Conservation (phyloP, 2,888 invertebrate genomes). For the Bugulina stolonifera region DNA sequence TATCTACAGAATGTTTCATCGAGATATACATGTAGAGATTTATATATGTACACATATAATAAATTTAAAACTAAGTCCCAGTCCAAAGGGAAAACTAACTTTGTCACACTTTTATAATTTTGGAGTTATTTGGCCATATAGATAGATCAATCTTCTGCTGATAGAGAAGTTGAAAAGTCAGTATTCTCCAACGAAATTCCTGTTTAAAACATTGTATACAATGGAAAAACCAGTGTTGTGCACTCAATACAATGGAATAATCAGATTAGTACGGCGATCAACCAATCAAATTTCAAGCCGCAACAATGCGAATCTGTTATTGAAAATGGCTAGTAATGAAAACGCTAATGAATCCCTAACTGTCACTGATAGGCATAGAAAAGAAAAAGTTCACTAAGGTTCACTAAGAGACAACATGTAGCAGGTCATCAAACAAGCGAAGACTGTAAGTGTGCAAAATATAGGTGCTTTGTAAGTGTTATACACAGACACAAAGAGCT, state of each 20-base stretch:
- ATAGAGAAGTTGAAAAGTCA: not conserved
- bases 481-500: too few relatives aligned
- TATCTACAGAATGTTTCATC: too few relatives aligned
- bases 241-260: not conserved
- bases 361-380: not conserved
- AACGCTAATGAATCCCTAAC: not conserved
- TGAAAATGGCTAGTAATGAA: not conserved
- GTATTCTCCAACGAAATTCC: slow-evolving; percentile 2
- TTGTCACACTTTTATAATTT: not conserved
- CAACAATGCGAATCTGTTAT: not conserved
- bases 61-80: too few relatives aligned
- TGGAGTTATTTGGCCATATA: not conserved
- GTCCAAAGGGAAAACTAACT: not conserved
- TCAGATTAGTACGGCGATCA: not conserved
- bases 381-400: not conserved
- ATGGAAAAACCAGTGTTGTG: not conserved
- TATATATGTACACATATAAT: too few relatives aligned
- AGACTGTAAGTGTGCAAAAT: not conserved
- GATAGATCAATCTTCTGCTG: not conserved
- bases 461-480: slow-evolving; percentile 5
- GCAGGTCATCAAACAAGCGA: not conserved
- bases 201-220: not conserved
- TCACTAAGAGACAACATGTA: not conserved
- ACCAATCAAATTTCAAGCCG: not conserved
- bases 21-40: too few relatives aligned